phyloP scores from a whole-genome alignment of 2,113 vertebrate genomes.

The Platycercus adscitus region DNA sequence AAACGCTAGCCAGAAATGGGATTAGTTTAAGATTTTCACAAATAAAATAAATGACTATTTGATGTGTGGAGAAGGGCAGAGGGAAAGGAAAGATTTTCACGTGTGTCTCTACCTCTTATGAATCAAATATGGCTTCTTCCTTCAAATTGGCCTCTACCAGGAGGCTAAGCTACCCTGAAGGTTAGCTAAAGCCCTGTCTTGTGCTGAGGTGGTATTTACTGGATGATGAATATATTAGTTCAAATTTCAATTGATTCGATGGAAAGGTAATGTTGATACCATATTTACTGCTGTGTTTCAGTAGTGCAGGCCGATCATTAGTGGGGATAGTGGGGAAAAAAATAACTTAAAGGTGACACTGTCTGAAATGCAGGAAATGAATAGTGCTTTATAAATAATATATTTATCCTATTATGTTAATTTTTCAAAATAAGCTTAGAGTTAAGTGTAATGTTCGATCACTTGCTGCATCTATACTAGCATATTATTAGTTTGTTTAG shows the following conservation, averaged over 20 bases:
- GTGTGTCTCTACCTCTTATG: background rate
- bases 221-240: conserved; percentile 59
- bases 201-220: conserved; percentile 21
- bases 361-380: conserved; percentile 44
- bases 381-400: conserved; percentile 64
- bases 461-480: conserved; percentile 6
- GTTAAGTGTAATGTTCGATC: conserved; percentile 52
- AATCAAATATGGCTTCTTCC: background rate
- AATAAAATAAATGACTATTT: background rate
- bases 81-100: background rate
- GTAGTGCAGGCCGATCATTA: conserved; percentile 49
- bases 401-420: conserved; percentile 62
- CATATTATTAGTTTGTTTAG: conserved; percentile 59
- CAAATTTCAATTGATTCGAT: conserved; percentile 61
- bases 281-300: conserved; percentile 62
- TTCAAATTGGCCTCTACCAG: background rate
- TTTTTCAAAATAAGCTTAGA: conserved; percentile 59
- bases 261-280: conserved; percentile 45
- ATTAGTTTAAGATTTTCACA: background rate
- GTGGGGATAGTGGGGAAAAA: conserved; percentile 19
- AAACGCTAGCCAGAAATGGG: background rate
- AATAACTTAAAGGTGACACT: conserved; percentile 51
- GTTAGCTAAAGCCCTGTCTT: conserved; percentile 15
- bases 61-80: background rate
- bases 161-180: conserved; percentile 27